phyloP scores from a whole-genome alignment of 2,113 vertebrate species.

The Cinclus mexicanus region DNA sequence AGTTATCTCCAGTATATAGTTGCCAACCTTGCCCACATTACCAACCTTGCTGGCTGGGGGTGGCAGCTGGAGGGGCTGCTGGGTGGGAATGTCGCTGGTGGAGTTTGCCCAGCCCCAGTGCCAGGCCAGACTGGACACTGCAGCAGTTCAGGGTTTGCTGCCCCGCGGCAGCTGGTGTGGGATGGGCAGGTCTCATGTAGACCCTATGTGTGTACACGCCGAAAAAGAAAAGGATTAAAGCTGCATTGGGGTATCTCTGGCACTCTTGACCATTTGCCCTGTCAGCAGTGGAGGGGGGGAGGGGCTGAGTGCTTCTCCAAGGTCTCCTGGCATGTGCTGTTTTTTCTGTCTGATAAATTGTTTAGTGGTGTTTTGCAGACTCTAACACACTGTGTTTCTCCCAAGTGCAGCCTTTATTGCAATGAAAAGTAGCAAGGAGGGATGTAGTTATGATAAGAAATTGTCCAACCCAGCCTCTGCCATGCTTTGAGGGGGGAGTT shows the following conservation, averaged over 20 bases:
- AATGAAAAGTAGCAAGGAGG: constrained; percentile 76
- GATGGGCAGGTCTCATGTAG: neutral
- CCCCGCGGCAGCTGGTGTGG: accelerated
- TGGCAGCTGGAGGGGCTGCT: neutral
- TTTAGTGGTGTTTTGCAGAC: constrained; percentile 52
- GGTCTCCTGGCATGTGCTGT: neutral
- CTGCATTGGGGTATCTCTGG: neutral
- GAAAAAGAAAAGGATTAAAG: neutral
- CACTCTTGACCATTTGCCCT: neutral
- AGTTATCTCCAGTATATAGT: neutral
- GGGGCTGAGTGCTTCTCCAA: neutral
- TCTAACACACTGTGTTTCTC: constrained; percentile 54
- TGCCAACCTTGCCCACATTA: accelerated
- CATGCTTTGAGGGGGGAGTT: constrained; percentile 37
- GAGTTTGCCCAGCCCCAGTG: neutral
- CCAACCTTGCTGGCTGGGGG: neutral
- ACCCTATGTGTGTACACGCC: accelerated
- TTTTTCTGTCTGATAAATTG: constrained; percentile 73
- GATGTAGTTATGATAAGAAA: constrained; percentile 77
- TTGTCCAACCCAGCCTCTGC: constrained; percentile 55
- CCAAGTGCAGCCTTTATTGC: constrained; percentile 70
- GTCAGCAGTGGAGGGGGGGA: neutral
- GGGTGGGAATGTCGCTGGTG: accelerated
- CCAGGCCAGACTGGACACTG: neutral
- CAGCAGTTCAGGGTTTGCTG: neutral